Evolutionary conservation across 1,140 invertebrate species (phyloP).

Genomic region (Rhopalosiphum padi): DNA sequence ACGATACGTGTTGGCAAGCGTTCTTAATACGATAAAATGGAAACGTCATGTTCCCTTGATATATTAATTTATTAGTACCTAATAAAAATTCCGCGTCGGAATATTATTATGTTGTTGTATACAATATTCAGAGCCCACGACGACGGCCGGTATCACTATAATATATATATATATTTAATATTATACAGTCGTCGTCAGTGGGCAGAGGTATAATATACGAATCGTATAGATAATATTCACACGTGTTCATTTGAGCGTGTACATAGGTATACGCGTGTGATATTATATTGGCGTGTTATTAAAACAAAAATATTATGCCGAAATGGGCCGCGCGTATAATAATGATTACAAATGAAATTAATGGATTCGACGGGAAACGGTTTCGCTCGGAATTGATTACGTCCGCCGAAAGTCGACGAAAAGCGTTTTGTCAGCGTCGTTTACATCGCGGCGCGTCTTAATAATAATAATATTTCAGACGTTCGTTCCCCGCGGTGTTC

Average conservation of each 20-base stretch:
- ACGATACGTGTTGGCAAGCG: constrained; percentile 16
- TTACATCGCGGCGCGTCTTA: constrained; percentile 5
- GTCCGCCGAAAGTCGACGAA: background rate
- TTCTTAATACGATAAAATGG: constrained; percentile 20
- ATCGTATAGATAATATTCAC: background rate
- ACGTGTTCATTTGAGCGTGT: background rate
- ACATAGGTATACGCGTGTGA: background rate
- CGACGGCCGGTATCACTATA: background rate
- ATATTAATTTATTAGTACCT: constrained; percentile 31
- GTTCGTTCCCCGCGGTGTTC: background rate
- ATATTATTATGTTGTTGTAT: background rate
- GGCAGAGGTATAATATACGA: background rate
- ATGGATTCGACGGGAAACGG: background rate
- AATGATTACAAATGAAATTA: background rate
- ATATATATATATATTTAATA: background rate
- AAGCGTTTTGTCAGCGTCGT: constrained; percentile 37
- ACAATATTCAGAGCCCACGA: background rate
- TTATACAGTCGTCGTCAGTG: background rate
- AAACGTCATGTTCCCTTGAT: constrained; percentile 35
- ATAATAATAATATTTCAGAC: background rate
- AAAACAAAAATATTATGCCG: background rate
- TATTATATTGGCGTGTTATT: background rate
- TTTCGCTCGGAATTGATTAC: background rate
- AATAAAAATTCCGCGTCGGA: constrained; percentile 26
- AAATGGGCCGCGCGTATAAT: background rate